Evolutionary conservation across 2,888 invertebrate genomes (phyloP).

Genomic region (Auanema sp.): DNA sequence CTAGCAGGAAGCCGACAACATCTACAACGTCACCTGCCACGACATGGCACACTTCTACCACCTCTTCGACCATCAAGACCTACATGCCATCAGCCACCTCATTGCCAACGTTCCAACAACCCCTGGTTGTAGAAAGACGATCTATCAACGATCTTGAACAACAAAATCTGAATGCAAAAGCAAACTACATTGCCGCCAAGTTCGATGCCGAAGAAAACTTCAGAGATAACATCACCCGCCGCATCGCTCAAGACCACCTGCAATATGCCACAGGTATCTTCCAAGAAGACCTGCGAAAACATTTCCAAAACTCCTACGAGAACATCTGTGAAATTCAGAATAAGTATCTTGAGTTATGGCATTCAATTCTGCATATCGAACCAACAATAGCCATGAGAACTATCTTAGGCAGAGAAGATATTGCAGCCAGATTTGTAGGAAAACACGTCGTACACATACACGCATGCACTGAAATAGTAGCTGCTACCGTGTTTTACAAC

Average conservation of each 20-base stretch:
- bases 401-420: slow-evolving; percentile 23
- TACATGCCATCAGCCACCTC: neutral
- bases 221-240: neutral
- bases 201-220: neutral
- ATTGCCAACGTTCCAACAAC: no score
- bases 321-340: slow-evolving; percentile 22
- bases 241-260: neutral
- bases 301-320: slow-evolving; percentile 3
- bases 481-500: slow-evolving; percentile 1
- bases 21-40: no score
- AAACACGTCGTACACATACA: slow-evolving; percentile 12
- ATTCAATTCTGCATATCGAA: slow-evolving; percentile 20
- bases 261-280: neutral
- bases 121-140: neutral
- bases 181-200: neutral
- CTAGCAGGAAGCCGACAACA: no score
- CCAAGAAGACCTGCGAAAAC: neutral
- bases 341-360: slow-evolving; percentile 15
- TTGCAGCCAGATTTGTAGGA: slow-evolving; percentile 22
- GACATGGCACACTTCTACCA: no score
- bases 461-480: slow-evolving; percentile 13
- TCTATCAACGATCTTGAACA: neutral
- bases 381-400: slow-evolving; percentile 26
- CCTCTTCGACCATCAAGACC: neutral
- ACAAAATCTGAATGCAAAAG: neutral